A percentile compares a stretch with the other conserved stretches of the same genome.
Evolutionary conservation across 1,140 invertebrate species (phyloP).

Genomic region (Heliothis virescens): DNA sequence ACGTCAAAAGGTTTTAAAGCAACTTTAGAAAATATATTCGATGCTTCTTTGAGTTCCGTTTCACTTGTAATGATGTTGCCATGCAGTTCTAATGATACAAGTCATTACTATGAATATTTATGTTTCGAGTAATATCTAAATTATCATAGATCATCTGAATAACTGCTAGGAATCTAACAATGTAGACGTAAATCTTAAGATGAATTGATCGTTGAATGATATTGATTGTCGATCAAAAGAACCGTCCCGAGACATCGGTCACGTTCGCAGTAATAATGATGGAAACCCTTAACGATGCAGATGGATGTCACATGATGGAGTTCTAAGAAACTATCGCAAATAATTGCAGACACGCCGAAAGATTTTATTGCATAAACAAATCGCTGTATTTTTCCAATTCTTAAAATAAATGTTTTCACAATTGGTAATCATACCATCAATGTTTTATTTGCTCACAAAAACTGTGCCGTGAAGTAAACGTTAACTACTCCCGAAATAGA

Average conservation of each 20-base stretch:
- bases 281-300: constrained; percentile 62
- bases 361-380: constrained; percentile 22
- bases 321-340: constrained; percentile 53
- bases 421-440: constrained; percentile 51
- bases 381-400: constrained; percentile 11
- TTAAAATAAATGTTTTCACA: constrained; percentile 48
- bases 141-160: constrained; percentile 56
- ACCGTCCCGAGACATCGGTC: constrained; percentile 64
- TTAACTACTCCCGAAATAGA: constrained; percentile 73
- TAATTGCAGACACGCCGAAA: constrained; percentile 19
- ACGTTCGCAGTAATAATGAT: constrained; percentile 60
- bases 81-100: constrained; percentile 3
- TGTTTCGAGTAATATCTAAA: constrained; percentile 18
- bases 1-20: background rate
- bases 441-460: constrained; percentile 69
- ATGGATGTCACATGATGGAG: constrained; percentile 48
- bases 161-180: constrained; percentile 72
- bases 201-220: constrained; percentile 71
- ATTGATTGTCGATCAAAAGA: constrained; percentile 77
- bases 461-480: constrained; percentile 65
- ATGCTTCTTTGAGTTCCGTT: background rate
- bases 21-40: background rate
- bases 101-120: constrained; percentile 54
- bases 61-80: background rate
- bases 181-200: constrained; percentile 75